Conservation (phyloP, 2,888 invertebrate species). For the Conchocele bisecta region DNA sequence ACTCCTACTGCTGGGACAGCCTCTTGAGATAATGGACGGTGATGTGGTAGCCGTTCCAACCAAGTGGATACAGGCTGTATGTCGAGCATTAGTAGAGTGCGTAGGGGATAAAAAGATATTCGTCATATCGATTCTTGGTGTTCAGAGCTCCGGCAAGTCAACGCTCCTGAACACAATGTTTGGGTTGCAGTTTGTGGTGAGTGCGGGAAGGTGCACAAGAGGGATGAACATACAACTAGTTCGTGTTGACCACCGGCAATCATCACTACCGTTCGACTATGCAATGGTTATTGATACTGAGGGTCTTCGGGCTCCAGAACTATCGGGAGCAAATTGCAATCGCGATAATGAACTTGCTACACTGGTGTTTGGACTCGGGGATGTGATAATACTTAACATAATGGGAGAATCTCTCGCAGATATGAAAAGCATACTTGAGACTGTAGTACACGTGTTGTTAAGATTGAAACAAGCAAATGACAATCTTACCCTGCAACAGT, state of each 20-base stretch:
- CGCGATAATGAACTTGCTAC: slow-evolving; percentile 45
- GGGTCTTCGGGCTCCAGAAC: slow-evolving; percentile 42
- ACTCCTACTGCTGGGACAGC: slow-evolving; percentile 18
- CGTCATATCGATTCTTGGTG: slow-evolving; percentile 34
- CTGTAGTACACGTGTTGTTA: slow-evolving; percentile 39
- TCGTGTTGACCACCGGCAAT: background rate
- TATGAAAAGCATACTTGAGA: slow-evolving; percentile 29
- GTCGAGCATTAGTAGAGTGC: background rate
- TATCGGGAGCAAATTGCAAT: background rate
- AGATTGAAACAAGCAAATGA: slow-evolving; percentile 30
- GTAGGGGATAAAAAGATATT: slow-evolving; percentile 6
- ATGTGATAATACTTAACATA: slow-evolving; percentile 34
- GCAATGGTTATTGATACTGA: slow-evolving; percentile 43
- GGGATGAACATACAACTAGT: slow-evolving; percentile 41
- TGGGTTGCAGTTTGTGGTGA: slow-evolving; percentile 41
- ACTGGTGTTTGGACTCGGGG: slow-evolving; percentile 36
- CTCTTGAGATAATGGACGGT: slow-evolving; percentile 47
- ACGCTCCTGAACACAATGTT: slow-evolving; percentile 51
- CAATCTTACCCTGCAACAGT: background rate
- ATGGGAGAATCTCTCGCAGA: slow-evolving; percentile 41
- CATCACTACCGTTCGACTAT: background rate
- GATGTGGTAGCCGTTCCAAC: slow-evolving; percentile 22
- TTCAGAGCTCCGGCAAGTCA: slow-evolving; percentile 54
- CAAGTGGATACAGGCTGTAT: slow-evolving; percentile 27
- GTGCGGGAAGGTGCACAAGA: slow-evolving; percentile 48